Evolutionary conservation across 2,113 vertebrate genomes (phyloP).

Genomic region (Eptesicus fuscus): DNA sequence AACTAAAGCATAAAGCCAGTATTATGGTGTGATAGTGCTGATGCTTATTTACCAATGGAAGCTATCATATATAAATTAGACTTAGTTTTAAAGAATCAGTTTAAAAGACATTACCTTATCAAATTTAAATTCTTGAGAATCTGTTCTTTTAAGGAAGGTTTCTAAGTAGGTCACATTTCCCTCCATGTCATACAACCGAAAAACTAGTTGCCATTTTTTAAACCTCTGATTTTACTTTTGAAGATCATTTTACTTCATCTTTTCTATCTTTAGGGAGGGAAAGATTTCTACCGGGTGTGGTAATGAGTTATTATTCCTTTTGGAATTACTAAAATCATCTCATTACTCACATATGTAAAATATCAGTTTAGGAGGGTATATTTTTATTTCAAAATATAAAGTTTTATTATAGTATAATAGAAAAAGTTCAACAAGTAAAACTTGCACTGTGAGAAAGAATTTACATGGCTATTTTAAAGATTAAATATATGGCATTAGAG

Average conservation of each 20-base stretch:
- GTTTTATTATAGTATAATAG: not conserved
- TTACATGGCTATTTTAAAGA: not conserved
- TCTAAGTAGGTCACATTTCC: not conserved
- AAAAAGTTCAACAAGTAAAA: slow-evolving; percentile 8
- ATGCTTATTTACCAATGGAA: not conserved
- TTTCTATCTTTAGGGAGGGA: not conserved
- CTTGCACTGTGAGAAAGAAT: slow-evolving; percentile 25
- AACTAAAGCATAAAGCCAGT: not conserved
- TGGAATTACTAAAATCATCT: not conserved
- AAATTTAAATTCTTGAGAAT: not conserved
- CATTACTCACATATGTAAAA: not conserved
- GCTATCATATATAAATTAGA: not conserved
- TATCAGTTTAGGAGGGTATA: not conserved
- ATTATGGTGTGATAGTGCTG: not conserved
- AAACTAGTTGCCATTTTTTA: not conserved
- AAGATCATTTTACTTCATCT: not conserved
- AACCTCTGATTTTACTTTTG: slow-evolving; percentile 28
- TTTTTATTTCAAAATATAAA: slow-evolving; percentile 35
- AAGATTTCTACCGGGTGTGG: not conserved
- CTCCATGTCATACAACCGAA: not conserved
- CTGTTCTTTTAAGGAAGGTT: not conserved
- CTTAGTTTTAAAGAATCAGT: not conserved
- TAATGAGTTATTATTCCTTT: slow-evolving; percentile 14
- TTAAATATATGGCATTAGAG: not conserved
- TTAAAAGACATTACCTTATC: not conserved